These are phyloP conservation scores for Elymnias hypermnestra DNA, from an alignment of 1,140 invertebrate genomes.

Conservation along the genomic window DNA sequence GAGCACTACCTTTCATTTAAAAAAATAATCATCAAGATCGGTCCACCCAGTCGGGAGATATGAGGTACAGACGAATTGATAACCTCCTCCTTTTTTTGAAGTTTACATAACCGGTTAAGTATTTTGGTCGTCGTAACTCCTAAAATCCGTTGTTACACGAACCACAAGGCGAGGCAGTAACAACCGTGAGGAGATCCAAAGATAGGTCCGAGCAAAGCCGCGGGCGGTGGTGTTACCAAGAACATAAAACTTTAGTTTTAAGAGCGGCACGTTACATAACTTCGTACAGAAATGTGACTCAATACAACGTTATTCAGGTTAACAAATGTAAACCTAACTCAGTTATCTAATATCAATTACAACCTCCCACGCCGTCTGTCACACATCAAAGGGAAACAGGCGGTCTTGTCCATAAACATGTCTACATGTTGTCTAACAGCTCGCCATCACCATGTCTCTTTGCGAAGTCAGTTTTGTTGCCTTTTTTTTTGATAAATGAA, in stretches of 20 bases:
- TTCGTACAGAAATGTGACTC: slow-evolving; percentile 32
- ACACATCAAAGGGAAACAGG: slow-evolving; percentile 33
- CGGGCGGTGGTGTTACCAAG: slow-evolving; percentile 34
- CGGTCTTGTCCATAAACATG: slow-evolving; percentile 28
- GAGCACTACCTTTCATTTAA: too few relatives aligned
- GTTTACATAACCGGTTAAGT: too few relatives aligned
- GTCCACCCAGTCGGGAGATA: too few relatives aligned
- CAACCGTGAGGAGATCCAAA: slow-evolving; percentile 21
- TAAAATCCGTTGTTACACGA: slow-evolving; percentile 19
- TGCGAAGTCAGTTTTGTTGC: too few relatives aligned
- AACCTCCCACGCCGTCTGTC: slow-evolving; percentile 47
- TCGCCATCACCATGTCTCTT: too few relatives aligned
- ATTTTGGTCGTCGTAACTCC: too few relatives aligned
- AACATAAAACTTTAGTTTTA: slow-evolving; percentile 35
- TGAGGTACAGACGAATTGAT: too few relatives aligned
- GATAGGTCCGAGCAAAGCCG: slow-evolving; percentile 26
- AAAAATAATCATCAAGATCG: too few relatives aligned
- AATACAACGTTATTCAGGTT: slow-evolving; percentile 34
- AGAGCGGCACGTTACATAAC: slow-evolving; percentile 27
- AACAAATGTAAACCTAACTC: slow-evolving; percentile 50
- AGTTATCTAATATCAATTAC: slow-evolving; percentile 60
- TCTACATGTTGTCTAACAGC: slow-evolving; percentile 18
- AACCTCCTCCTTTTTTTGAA: too few relatives aligned
- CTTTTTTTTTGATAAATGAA: too few relatives aligned
- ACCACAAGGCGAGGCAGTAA: slow-evolving; percentile 19